Base-by-base conservation (phyloP, 2,888 invertebrate species). In the Lapara coniferarum region DNA sequence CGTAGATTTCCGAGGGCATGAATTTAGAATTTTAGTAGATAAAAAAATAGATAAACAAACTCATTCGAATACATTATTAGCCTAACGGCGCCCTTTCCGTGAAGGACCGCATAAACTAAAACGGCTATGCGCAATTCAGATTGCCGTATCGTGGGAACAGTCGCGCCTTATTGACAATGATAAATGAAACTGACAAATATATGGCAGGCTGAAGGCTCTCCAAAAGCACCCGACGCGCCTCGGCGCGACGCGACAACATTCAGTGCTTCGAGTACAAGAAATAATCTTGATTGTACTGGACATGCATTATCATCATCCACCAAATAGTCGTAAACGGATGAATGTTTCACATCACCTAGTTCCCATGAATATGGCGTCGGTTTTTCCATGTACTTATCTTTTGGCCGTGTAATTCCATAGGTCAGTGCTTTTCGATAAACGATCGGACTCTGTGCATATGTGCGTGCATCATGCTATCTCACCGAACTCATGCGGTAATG, bases 341-440 rank as follows among this genome's bases (percentile, higher is more conserved):
- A 74, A 75, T 75, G 75, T 72, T 82, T 81, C 79, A 80, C 79
- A 81, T 79, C 82, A 80, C 82, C 85, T 80, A 85, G 85, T 89
- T 90, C 89, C 86, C 90, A 89, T 88, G 83, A 74, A 68, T 71
- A 67, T 70, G 77, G 77, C 75, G 77, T 78, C 77, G 81, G 77
- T 83, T 86, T 89, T 89, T 89, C 86, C 90, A 89, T 88, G 85
- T 81, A 85, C 77, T 84, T 90, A 90, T 89, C 89, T 78, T 74
- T 75, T 75, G 77, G 76, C 81, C 77, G 80, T 78, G 10, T 16
- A 81, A 79, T 81, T 84, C 77, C 81, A 84, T 85, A 88, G 87
- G 86, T 86, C 87, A 86, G 81, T 88, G 81, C 77, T 83, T 84
- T 78, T 75, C 74, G 90, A 89, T 89, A 89, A 87, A 86, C 80